A percentile compares a stretch with the other conserved stretches of the same genome.
These are phyloP conservation scores for Schmidtea mediterranea DNA, from an alignment of 1,140 invertebrate species.

Conservation along the genomic window DNA sequence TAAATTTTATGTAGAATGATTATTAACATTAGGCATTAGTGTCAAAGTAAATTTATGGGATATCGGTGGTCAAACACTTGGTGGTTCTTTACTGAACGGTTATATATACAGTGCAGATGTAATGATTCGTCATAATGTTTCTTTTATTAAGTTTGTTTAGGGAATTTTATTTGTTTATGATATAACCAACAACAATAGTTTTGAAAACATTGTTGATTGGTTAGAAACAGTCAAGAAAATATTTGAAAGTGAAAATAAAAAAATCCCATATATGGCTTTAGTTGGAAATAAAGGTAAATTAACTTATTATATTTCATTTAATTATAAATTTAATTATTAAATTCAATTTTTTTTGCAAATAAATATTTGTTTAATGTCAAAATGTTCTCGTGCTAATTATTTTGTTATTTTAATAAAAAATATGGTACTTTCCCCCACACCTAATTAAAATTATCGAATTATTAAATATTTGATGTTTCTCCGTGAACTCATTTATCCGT, in stretches of 20 bases:
- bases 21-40: constrained; percentile 24
- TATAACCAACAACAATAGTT: constrained; percentile 49
- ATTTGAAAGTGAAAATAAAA: constrained; percentile 27
- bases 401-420: too few species aligned
- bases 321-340: too few species aligned
- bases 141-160: constrained; percentile 29
- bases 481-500: too few species aligned
- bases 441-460: too few species aligned
- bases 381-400: background rate
- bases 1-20: too few species aligned
- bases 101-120: constrained; percentile 52
- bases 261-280: constrained; percentile 38
- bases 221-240: constrained; percentile 36
- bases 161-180: constrained; percentile 57
- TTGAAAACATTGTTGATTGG: constrained; percentile 49
- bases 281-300: constrained; percentile 54
- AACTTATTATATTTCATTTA: background rate
- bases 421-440: too few species aligned
- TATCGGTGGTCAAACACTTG: constrained; percentile 45
- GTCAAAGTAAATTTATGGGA: constrained; percentile 52
- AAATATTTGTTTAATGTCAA: background rate
- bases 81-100: constrained; percentile 49
- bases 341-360: too few species aligned
- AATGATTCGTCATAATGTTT: constrained; percentile 15
- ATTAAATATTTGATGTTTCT: too few species aligned